These are phyloP conservation scores for Sebastes steindachneri DNA, from an alignment of 2,797 vertebrate genomes.

Conservation along the genomic window DNA sequence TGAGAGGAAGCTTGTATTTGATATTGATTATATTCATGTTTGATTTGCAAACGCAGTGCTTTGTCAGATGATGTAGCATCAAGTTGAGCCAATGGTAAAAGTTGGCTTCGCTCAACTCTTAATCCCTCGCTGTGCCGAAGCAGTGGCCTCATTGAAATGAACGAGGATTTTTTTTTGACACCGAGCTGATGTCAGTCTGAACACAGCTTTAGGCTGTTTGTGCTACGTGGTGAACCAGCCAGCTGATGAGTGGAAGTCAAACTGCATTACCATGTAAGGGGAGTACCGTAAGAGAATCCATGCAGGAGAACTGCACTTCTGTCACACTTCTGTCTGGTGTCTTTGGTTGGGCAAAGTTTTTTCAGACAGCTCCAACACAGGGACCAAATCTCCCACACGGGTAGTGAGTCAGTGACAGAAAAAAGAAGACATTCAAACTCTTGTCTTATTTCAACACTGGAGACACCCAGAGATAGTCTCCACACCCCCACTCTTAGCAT, in stretches of 20 bases:
- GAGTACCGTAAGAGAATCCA: not conserved
- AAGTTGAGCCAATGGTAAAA: not conserved
- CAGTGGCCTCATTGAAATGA: not conserved
- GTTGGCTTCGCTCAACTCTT: not conserved
- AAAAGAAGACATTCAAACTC: constrained; percentile 20
- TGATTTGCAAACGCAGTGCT: not conserved
- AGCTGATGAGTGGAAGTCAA: constrained; percentile 7
- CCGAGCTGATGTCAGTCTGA: constrained; percentile 5
- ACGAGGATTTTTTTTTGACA: not conserved
- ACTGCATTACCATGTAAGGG: constrained; percentile 7
- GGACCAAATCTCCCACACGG: constrained; percentile 9
- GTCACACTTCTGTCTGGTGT: constrained; percentile 10
- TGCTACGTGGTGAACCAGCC: not conserved
- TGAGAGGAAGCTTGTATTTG: not conserved
- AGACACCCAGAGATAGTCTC: constrained; percentile 17
- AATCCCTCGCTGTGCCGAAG: not conserved
- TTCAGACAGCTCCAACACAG: constrained; percentile 18
- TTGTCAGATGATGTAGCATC: not conserved
- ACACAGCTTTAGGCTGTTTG: not conserved
- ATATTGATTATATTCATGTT: not conserved
- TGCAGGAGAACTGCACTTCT: constrained; percentile 8
- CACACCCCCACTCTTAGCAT: constrained; percentile 29
- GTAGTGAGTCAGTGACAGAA: constrained; percentile 29
- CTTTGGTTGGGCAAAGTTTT: constrained; percentile 27
- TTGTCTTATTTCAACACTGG: constrained; percentile 27